Base-by-base conservation (phyloP, 2,113 vertebrate genomes). In the Pteropus alecto region DNA sequence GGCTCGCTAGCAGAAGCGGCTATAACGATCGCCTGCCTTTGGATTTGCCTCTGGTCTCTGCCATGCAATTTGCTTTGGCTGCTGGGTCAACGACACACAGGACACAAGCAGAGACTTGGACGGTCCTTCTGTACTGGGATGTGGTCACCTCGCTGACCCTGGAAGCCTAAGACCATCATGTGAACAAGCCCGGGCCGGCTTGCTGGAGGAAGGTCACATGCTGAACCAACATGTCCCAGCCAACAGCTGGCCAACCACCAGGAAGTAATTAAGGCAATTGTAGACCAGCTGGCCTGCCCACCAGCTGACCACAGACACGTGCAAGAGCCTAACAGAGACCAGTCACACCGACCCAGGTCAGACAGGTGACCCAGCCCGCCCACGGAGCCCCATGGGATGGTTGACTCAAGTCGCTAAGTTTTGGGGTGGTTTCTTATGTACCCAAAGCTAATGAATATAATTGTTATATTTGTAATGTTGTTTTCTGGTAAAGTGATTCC, bases 11-110 rank as follows among this genome's bases (percentile, higher is more conserved):
- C 68, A 30, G 71, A 38, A 12, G 21, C 1, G 4, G 35, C 26
- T 10, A 0, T 7, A 7, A 1, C 0, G 12, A 30, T 14, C 9
- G 0, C 19, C 13, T 5, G 19, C 6, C 78, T 22, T 24, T 0
- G 3, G 22, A 1, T 5, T 5, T 5, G 9, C 18, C 65, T 21
- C 89, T 38, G 74, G 35, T 43, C 61, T 81, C 10, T 11, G 9
- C 71, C 65, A 0, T 3, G 35, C 9, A 1, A 43, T 26, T 30
- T 61, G 7, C 63, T 60, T 15, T 48, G 22, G 28, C 46, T 28
- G 51, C 46, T 3, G 10, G n/a, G 18, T 15, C 54, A 4, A 16
- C 0, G 7, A 4, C 22, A 35, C 15, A 33, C 0, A 1, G 41
- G 73, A 38, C 83, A 28, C 77, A 28, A 7, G 30, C 48, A 24